Percentiles rank a stretch among this genome's conserved stretches.
These are phyloP conservation scores for Campaea margaritaria DNA, from an alignment of 2,888 invertebrate species.

Conservation along the genomic window DNA sequence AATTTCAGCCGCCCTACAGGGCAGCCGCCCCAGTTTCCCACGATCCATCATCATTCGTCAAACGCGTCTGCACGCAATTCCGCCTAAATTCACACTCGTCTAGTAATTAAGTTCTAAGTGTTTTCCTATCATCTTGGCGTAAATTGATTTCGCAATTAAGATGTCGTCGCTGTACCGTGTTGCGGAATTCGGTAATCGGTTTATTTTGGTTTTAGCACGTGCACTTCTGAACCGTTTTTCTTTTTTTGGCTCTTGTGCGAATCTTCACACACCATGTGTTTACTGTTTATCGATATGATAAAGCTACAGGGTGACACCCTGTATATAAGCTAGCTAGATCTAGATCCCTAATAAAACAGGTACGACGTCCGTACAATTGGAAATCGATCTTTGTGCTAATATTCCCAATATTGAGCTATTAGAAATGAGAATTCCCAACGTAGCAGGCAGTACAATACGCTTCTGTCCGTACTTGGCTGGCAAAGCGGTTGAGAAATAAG, in stretches of 20 bases:
- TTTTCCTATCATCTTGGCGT: constrained; percentile 31
- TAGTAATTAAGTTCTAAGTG: constrained; percentile 47
- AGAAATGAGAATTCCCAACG: constrained; percentile 2
- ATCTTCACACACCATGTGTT: too few species aligned
- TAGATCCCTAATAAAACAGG: too few species aligned
- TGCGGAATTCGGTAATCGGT: too few species aligned
- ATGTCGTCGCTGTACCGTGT: neutral
- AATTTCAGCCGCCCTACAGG: constrained; percentile 36
- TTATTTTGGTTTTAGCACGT: too few species aligned
- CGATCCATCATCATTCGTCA: constrained; percentile 64
- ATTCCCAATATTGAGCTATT: constrained; percentile 4
- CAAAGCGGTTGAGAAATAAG: neutral
- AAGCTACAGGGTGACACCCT: too few species aligned
- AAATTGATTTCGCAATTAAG: constrained; percentile 32
- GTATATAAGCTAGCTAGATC: too few species aligned
- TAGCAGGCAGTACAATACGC: neutral
- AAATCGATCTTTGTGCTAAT: constrained; percentile 2
- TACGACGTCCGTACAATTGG: neutral
- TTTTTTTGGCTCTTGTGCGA: too few species aligned
- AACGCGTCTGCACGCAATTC: constrained; percentile 45
- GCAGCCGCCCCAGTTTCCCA: constrained; percentile 43
- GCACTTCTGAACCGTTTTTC: too few species aligned
- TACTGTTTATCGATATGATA: too few species aligned
- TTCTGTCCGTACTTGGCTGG: neutral
- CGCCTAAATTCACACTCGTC: constrained; percentile 46